Evolutionary conservation across 92 coral and sea anemone species (phyloP).

Genomic region (Actinostola sp.): DNA sequence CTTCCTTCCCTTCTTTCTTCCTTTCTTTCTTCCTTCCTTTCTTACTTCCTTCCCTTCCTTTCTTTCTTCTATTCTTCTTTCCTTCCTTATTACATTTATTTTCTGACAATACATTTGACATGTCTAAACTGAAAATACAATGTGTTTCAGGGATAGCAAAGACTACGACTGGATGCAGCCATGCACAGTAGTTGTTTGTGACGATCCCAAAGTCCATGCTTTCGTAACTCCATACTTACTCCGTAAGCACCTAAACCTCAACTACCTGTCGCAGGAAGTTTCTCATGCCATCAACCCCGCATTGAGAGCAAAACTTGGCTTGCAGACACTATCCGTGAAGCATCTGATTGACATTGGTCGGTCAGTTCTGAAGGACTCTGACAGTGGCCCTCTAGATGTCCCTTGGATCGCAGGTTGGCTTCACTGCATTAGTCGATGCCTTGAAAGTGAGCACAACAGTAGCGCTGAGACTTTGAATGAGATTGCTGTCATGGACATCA

Average conservation of each 20-base stretch:
- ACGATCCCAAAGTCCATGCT: slow-evolving; percentile 49
- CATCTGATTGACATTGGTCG: slow-evolving; percentile 82
- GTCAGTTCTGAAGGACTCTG: neutral
- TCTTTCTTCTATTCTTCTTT: neutral
- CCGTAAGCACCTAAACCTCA: slow-evolving; percentile 64
- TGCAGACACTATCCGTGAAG: slow-evolving; percentile 70
- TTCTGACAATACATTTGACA: too few relatives aligned
- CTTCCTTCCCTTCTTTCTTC: too few relatives aligned
- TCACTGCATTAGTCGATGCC: slow-evolving; percentile 77
- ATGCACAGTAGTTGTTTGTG: slow-evolving; percentile 70
- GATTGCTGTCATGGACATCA: slow-evolving; percentile 61
- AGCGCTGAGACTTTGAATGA: slow-evolving; percentile 72
- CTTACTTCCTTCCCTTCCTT: too few relatives aligned
- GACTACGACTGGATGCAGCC: slow-evolving; percentile 76
- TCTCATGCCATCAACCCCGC: slow-evolving; percentile 71
- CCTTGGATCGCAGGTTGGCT: slow-evolving; percentile 86
- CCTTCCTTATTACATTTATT: too few relatives aligned
- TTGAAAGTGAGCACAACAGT: slow-evolving; percentile 86
- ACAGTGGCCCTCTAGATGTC: neutral
- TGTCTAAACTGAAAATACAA: too few relatives aligned
- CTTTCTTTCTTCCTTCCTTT: too few relatives aligned
- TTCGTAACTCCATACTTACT: slow-evolving; percentile 65
- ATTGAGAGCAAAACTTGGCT: slow-evolving; percentile 73
- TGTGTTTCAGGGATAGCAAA: neutral
- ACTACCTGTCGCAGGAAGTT: slow-evolving; percentile 74